These are phyloP conservation scores for Oscheius sp. DNA, from an alignment of 2,888 invertebrate species.

Conservation along the genomic window DNA sequence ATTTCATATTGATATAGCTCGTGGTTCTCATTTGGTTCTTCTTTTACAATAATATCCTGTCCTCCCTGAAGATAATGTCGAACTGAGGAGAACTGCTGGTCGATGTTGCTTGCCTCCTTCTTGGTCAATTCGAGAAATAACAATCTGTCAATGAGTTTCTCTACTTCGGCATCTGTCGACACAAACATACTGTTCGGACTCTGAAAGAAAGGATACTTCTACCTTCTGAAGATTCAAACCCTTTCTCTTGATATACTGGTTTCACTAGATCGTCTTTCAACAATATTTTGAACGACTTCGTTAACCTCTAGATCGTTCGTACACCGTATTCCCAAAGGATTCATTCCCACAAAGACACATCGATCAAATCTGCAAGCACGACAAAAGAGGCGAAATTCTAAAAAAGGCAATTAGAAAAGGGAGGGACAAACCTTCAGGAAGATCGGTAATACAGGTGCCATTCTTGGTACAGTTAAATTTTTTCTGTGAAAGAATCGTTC, in stretches of 20 bases:
- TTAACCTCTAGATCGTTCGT: not conserved
- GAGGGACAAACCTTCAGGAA: not conserved
- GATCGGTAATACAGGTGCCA: not conserved
- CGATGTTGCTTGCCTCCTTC: not conserved
- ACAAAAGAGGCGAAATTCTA: not conserved
- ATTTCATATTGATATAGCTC: not conserved
- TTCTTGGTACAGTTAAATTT: not conserved
- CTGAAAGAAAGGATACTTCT: no score
- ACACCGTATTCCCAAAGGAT: not conserved
- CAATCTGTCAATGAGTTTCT: not conserved
- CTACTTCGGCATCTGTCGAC: not conserved
- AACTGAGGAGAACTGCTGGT: not conserved
- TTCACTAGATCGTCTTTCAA: not conserved
- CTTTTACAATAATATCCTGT: not conserved
- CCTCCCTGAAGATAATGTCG: not conserved
- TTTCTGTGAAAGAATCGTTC: not conserved
- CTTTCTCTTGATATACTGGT: slow-evolving; percentile 1
- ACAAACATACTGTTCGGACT: not conserved
- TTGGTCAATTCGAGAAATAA: not conserved
- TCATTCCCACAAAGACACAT: slow-evolving; percentile 11
- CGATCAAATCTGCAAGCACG: slow-evolving; percentile 5
- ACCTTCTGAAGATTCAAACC: not conserved
- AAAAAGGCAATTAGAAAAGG: not conserved
- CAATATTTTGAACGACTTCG: not conserved
- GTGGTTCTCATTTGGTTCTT: not conserved